Percentiles rank a stretch among this genome's conserved stretches.
These are phyloP conservation scores for Sylvia borin DNA, from an alignment of 2,797 vertebrate genomes.

Conservation along the genomic window DNA sequence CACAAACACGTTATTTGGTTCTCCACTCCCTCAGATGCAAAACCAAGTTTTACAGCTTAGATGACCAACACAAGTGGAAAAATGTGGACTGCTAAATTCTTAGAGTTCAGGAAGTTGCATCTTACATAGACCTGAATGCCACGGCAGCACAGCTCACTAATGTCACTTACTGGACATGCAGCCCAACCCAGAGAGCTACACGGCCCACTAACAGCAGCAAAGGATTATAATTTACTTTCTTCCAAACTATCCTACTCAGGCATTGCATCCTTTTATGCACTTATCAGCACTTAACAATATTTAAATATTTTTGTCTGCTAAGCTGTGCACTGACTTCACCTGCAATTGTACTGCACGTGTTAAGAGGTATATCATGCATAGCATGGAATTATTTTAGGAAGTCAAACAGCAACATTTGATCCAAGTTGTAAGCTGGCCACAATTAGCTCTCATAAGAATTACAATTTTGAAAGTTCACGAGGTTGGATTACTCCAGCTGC, in stretches of 20 bases:
- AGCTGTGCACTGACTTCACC: background rate
- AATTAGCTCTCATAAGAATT: conserved; percentile 65
- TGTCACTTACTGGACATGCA: accelerated
- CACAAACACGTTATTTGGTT: background rate
- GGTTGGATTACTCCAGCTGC: conserved; percentile 61
- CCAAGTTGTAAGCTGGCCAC: conserved; percentile 35
- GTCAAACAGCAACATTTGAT: conserved; percentile 60
- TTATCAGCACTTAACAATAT: background rate
- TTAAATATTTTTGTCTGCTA: background rate
- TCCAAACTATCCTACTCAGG: background rate
- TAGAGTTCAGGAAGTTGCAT: background rate
- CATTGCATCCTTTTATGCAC: background rate
- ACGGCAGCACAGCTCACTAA: background rate
- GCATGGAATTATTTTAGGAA: conserved; percentile 39
- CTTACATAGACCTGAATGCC: background rate
- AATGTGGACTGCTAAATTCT: background rate
- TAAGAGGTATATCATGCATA: background rate
- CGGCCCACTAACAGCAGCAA: background rate
- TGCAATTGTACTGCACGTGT: background rate
- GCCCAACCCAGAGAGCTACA: background rate
- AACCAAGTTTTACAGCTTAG: background rate
- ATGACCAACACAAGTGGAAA: background rate
- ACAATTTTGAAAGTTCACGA: conserved; percentile 66
- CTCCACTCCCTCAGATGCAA: background rate
- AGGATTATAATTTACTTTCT: background rate